A percentile compares a stretch with the other conserved stretches of the same genome.
Conservation (phyloP, 2,888 invertebrate species). For the Athalia cordata region DNA sequence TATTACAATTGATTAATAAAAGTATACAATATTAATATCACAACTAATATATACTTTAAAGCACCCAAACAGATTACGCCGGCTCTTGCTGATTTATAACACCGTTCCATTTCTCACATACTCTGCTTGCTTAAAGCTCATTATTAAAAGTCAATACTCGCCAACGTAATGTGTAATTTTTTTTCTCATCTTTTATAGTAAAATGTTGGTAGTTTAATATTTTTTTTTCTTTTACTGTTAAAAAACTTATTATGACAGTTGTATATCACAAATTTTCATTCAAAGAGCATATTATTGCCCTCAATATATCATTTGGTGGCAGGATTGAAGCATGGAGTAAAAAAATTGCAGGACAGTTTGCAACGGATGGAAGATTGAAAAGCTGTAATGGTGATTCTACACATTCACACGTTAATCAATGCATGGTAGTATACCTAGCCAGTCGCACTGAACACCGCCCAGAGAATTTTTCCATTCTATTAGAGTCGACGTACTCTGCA, state of each 20-base stretch:
- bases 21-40: conserved; percentile 40
- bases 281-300: conserved; percentile 22
- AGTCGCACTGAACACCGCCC: conserved; percentile 6
- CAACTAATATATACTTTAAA: conserved; percentile 35
- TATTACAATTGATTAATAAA: conserved; percentile 23
- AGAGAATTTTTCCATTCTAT: not conserved
- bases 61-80: conserved; percentile 27
- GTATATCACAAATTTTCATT: conserved; percentile 40
- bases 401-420: conserved; percentile 30
- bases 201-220: not conserved
- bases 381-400: conserved; percentile 43
- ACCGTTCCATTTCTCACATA: conserved; percentile 30
- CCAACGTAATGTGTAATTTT: conserved; percentile 23
- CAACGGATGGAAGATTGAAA: conserved; percentile 55
- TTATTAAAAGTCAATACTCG: conserved; percentile 17
- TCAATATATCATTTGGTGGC: conserved; percentile 38
- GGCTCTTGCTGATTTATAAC: conserved; percentile 8
- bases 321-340: conserved; percentile 45
- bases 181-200: not conserved
- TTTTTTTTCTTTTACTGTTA: conserved; percentile 17
- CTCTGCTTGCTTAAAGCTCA: conserved; percentile 18
- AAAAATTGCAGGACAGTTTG: conserved; percentile 40
- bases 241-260: conserved; percentile 44
- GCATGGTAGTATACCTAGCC: not conserved
- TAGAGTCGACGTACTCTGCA: not conserved